These are phyloP conservation scores for Nettapus auritus DNA, from an alignment of 2,113 vertebrate genomes.

Conservation along the genomic window DNA sequence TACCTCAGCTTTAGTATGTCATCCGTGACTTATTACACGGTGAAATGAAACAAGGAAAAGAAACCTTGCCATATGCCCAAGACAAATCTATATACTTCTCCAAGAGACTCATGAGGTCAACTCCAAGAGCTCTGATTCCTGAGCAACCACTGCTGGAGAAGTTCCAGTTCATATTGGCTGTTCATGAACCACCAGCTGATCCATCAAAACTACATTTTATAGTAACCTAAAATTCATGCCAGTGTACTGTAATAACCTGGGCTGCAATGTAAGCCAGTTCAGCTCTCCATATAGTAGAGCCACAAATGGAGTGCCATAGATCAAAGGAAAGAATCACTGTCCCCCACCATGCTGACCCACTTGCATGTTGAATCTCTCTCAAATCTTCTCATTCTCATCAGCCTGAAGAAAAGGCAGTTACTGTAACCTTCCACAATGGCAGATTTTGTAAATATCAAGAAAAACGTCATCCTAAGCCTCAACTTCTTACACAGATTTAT, in stretches of 20 bases:
- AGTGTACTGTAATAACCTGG: background rate
- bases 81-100: background rate
- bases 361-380: background rate
- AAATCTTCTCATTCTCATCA: background rate
- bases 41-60: background rate
- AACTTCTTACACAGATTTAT: background rate
- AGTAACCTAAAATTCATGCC: background rate
- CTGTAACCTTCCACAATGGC: background rate
- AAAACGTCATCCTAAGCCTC: background rate
- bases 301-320: background rate
- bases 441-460: background rate
- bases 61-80: background rate
- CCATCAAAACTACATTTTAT: background rate
- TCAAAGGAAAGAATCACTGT: background rate
- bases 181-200: background rate
- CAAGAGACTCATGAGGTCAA: accelerated
- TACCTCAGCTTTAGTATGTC: background rate
- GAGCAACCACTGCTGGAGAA: background rate
- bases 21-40: background rate
- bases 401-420: background rate
- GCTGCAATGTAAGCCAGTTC: background rate
- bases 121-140: background rate
- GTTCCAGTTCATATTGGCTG: background rate
- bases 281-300: background rate
- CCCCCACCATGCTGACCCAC: background rate